Evolutionary conservation across 2,888 invertebrate species (phyloP).

Genomic region (Suillia variegata): DNA sequence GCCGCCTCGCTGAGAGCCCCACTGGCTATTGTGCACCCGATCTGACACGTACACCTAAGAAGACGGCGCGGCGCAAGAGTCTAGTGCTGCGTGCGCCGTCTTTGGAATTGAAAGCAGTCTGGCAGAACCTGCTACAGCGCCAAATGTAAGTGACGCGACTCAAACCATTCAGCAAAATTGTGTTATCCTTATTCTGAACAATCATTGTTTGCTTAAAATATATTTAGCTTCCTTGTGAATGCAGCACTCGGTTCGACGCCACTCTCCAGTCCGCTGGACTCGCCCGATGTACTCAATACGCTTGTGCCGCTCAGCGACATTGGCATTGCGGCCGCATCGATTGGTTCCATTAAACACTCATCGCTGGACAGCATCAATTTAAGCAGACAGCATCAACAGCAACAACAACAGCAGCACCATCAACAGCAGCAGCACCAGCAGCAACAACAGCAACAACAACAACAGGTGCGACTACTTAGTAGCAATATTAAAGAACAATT

Average conservation of each 20-base stretch:
- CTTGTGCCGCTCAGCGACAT: constrained; percentile 60
- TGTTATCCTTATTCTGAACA: neutral
- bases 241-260: constrained; percentile 79
- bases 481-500: constrained; percentile 38
- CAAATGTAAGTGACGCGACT: constrained; percentile 84
- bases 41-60: constrained; percentile 67
- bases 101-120: constrained; percentile 84
- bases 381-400: constrained; percentile 49
- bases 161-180: neutral
- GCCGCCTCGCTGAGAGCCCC: constrained; percentile 71
- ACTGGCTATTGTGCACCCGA: constrained; percentile 76
- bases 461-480: constrained; percentile 58
- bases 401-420: constrained; percentile 32
- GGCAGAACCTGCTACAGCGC: constrained; percentile 85
- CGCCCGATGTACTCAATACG: constrained; percentile 70
- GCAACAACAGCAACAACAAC: constrained; percentile 42
- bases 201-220: too few relatives aligned
- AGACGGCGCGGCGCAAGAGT: constrained; percentile 70
- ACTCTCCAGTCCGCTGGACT: constrained; percentile 82
- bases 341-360: constrained; percentile 60
- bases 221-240: constrained; percentile 83
- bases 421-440: constrained; percentile 5
- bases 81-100: constrained; percentile 80
- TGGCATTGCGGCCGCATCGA: constrained; percentile 58
- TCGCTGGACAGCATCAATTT: constrained; percentile 60